Base-by-base conservation (phyloP, 2,888 invertebrate species). In the Epistrophella euchroma region DNA sequence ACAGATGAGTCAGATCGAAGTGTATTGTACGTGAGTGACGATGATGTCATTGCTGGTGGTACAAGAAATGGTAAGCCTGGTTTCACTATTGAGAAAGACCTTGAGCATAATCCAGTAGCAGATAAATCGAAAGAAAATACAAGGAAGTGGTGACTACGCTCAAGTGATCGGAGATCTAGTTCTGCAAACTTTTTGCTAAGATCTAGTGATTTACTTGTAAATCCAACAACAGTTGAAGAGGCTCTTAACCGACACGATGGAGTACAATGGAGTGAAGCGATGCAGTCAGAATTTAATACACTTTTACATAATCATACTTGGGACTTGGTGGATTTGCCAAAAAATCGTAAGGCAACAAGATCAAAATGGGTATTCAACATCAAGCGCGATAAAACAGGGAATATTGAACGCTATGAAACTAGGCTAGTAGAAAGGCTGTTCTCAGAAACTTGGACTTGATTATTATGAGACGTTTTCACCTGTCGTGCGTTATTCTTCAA, bases 361-460 rank as follows among this genome's bases (percentile, higher is more conserved):
- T n/a, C 56, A 32, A 28, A 56, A 10, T 56, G 56, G 56, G 32
- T 56, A 32, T 56, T 56, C 25, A 56, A 56, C 32, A 56, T 56
- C 9, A 56, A 56, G 17, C 56, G 56, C 4, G 28, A 56, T 56
- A 28, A 32, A n/a, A 56, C 15, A 32, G 56, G 56, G 2, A 56
- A n/a, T 9, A 17, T 56, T n/a, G 56, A 56, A 56, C 15, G 43
- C 6, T 47, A 47, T 19, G 19, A 47, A 2, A 19, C 45, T 47
- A 9, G 17, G 17, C 4, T 47, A 10, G 45, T 47, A 19, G 45
- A 47, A 47, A 47, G 45, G 45, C 10, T 47, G 45, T 5, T 15
- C 15, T 40, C 15, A 40, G 15, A 40, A 40, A 15, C 3, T 40
- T 13, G 40, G 40, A 15, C 13, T 40, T 40, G 13, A 40, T 2